Conservation (phyloP, 2,797 vertebrate species). For the Ptychadena robeensis region DNA sequence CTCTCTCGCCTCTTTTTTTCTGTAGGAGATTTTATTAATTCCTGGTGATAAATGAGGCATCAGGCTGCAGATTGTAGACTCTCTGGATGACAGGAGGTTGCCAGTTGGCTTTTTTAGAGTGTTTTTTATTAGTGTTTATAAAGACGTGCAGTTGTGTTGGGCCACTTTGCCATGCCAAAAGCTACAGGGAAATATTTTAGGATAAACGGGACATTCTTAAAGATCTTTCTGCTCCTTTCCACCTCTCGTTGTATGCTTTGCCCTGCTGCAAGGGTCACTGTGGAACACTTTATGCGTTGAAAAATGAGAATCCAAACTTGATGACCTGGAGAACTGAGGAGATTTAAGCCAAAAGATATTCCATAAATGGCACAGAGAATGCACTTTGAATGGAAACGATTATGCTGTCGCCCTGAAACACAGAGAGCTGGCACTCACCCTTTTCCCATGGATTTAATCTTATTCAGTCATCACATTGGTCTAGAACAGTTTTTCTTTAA, state of each 20-base stretch:
- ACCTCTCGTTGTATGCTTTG: constrained; percentile 29
- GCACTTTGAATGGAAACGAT: background rate
- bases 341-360: background rate
- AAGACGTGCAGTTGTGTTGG: constrained; percentile 54
- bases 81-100: constrained; percentile 36
- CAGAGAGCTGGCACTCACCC: too few relatives aligned
- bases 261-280: constrained; percentile 52
- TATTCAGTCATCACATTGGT: too few relatives aligned
- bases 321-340: constrained; percentile 11
- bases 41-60: constrained; percentile 61
- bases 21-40: constrained; percentile 59
- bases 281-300: constrained; percentile 11
- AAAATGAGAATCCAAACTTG: constrained; percentile 10
- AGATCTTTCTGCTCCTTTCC: constrained; percentile 45
- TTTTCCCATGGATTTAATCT: too few relatives aligned
- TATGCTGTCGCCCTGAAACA: background rate
- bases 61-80: constrained; percentile 46
- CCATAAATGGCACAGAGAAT: background rate
- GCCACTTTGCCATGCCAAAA: constrained; percentile 48
- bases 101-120: constrained; percentile 49
- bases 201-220: constrained; percentile 59
- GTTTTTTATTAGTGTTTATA: constrained; percentile 60
- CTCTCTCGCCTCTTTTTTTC: constrained; percentile 29
- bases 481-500: too few relatives aligned
- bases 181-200: constrained; percentile 56